A percentile compares a stretch with the other conserved stretches of the same genome.
Conservation (phyloP, 2,888 invertebrate species). For the Drosophila silvestris region DNA sequence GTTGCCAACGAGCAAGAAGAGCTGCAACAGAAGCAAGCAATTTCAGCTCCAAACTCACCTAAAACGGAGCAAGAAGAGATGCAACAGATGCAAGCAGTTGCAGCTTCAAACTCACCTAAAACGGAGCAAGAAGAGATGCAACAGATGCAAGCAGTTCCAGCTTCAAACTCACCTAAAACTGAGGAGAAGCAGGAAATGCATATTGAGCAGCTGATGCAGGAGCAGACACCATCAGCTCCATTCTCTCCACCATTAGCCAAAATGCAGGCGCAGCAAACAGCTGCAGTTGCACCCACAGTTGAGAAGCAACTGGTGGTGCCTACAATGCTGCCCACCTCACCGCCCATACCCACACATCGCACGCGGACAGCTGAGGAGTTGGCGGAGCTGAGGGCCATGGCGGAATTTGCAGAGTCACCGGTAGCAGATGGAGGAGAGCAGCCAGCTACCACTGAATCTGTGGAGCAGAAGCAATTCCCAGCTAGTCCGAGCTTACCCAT, state of each 20-base stretch:
- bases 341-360: constrained; percentile 72
- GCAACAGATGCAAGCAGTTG: neutral
- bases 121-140: neutral
- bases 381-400: constrained; percentile 14
- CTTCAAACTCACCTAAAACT: neutral
- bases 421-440: neutral
- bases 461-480: neutral
- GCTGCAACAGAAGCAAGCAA: neutral
- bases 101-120: neutral
- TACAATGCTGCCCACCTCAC: constrained; percentile 15
- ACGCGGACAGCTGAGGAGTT: constrained; percentile 52
- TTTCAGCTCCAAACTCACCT: neutral
- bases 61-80: neutral
- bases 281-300: neutral
- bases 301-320: neutral
- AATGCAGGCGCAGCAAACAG: neutral
- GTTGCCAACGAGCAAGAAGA: neutral
- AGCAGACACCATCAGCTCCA: neutral
- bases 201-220: neutral
- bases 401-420: constrained; percentile 16
- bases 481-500: neutral
- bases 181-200: neutral
- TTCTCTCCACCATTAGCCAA: constrained; percentile 3
- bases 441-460: neutral
- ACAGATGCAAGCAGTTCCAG: neutral